Conservation (phyloP, 2,113 vertebrate species). For the Osmerus eperlanus region DNA sequence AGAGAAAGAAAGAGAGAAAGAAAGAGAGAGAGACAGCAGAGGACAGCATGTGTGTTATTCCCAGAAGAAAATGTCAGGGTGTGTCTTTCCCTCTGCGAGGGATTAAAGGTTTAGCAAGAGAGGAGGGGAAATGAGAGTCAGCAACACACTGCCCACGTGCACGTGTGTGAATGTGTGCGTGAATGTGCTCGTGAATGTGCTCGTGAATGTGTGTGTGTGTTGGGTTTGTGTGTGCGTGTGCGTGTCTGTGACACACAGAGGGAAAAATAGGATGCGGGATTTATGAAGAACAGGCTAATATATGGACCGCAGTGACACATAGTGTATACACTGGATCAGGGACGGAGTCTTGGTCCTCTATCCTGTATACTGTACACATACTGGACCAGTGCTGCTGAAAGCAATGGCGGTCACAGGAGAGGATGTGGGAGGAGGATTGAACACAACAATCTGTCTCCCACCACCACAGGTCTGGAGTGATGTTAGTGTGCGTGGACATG, state of each 20-base stretch:
- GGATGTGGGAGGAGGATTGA: no score
- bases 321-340: no score
- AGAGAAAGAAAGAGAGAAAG: no score
- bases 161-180: conserved; percentile 19
- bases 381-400: not conserved
- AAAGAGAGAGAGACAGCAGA: not conserved
- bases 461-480: no score
- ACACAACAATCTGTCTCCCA: no score
- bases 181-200: no score
- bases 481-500: no score
- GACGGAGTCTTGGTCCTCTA: no score
- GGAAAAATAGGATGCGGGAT: no score
- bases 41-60: conserved; percentile 21
- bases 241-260: not conserved
- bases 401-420: not conserved
- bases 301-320: no score
- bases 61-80: conserved; percentile 45
- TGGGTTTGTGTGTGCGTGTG: conserved; percentile 7
- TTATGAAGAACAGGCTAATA: no score
- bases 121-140: conserved; percentile 50
- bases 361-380: no score
- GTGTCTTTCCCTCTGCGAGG: conserved; percentile 32
- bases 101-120: conserved; percentile 61
- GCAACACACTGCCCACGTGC: conserved; percentile 34
- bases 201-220: not conserved